Conservation (phyloP, 35 echinoderm and acorn worm species). For the Hemicentrotus pulcherrimus region DNA sequence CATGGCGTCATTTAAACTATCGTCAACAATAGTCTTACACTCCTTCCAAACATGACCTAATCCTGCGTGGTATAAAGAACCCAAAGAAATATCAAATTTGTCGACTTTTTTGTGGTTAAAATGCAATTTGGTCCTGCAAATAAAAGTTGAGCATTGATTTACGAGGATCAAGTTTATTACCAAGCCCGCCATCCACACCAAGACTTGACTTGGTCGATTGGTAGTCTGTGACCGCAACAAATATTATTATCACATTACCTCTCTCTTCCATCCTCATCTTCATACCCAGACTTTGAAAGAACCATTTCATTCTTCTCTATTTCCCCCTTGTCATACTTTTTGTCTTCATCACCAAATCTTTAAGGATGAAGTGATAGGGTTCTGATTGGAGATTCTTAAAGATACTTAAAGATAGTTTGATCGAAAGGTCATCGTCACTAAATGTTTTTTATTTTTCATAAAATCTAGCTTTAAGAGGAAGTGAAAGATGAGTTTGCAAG, state of each 20-base stretch:
- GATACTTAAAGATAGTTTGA: background rate
- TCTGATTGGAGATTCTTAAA: background rate
- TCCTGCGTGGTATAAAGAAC: background rate
- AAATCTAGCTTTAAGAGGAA: background rate
- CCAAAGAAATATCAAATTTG: background rate
- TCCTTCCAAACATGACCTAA: background rate
- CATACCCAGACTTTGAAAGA: background rate
- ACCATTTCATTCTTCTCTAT: background rate
- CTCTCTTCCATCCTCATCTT: background rate
- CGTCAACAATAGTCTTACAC: background rate
- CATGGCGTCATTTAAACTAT: background rate
- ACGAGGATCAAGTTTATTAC: slow-evolving; percentile 1
- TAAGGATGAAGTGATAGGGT: background rate
- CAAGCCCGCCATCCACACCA: background rate
- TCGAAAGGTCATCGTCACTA: background rate
- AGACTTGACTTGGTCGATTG: background rate
- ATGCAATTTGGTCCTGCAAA: slow-evolving; percentile 35
- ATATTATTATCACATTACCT: slow-evolving; percentile 22
- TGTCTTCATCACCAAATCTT: background rate
- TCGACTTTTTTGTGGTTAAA: slow-evolving; percentile 5
- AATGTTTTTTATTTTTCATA: background rate
- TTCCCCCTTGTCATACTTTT: background rate
- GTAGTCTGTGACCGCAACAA: slow-evolving; percentile 18
- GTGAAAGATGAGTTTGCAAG: background rate
- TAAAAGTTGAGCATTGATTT: background rate